phyloP scores from a whole-genome alignment of 2,113 vertebrate genomes.

The Pterocles orientalis region DNA sequence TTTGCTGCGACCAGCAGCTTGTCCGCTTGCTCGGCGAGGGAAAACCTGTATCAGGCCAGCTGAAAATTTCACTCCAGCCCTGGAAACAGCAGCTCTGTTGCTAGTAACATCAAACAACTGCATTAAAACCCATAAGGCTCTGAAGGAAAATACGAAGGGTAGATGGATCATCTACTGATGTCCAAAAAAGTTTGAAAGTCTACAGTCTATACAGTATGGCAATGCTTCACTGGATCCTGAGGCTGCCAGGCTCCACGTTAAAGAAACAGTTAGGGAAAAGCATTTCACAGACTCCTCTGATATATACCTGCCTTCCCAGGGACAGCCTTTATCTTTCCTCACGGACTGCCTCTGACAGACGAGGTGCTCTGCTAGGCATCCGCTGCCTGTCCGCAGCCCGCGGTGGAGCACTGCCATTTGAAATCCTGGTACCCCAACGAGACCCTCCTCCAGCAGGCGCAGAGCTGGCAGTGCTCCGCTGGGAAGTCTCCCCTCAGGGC shows the following conservation, averaged over 20 bases:
- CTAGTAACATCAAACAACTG: neutral
- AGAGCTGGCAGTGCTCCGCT: neutral
- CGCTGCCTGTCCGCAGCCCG: neutral
- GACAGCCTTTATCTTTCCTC: neutral
- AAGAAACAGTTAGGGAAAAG: neutral
- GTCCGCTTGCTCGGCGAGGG: neutral
- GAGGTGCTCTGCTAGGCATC: neutral
- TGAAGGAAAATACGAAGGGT: neutral
- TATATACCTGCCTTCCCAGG: neutral
- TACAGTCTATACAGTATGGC: neutral
- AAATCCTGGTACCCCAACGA: fast-evolving
- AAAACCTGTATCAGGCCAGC: neutral
- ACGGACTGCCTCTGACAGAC: neutral
- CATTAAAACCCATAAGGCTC: neutral
- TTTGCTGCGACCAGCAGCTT: neutral
- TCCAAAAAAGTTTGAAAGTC: neutral
- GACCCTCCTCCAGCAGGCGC: neutral
- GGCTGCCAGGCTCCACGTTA: neutral
- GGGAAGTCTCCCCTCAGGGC: neutral
- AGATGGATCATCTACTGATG: neutral
- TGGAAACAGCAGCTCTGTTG: neutral
- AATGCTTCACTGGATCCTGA: neutral
- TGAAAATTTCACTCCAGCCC: neutral
- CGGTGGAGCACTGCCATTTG: fast-evolving
- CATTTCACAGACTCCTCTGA: neutral